These are phyloP conservation scores for Nezara viridula DNA, from an alignment of 2,888 invertebrate genomes.

Conservation along the genomic window DNA sequence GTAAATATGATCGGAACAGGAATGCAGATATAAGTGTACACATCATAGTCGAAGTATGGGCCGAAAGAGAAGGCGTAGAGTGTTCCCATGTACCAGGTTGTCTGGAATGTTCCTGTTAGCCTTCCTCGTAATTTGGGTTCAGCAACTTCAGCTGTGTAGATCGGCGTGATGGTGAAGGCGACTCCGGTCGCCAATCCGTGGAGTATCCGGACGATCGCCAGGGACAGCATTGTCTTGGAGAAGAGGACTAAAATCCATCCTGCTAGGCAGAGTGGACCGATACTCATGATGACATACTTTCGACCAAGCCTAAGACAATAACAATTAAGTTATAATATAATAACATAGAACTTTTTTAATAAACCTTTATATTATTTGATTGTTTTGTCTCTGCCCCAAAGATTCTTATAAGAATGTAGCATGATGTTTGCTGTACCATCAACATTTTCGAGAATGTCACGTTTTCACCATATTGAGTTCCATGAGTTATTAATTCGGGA, in stretches of 20 bases:
- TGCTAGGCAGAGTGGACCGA: slow-evolving; percentile 64
- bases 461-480: too few relatives aligned
- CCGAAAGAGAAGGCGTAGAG: slow-evolving; percentile 64
- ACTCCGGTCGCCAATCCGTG: slow-evolving; percentile 66
- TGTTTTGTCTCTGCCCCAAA: too few relatives aligned
- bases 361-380: too few relatives aligned
- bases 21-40: slow-evolving; percentile 65
- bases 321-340: not conserved
- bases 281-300: slow-evolving; percentile 64
- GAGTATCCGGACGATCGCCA: slow-evolving; percentile 64
- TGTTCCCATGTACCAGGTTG: slow-evolving; percentile 65
- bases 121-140: slow-evolving; percentile 66
- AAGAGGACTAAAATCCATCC: slow-evolving; percentile 65
- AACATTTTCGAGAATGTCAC: too few relatives aligned
- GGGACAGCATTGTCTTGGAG: slow-evolving; percentile 62
- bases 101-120: slow-evolving; percentile 66
- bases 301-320: slow-evolving; percentile 63
- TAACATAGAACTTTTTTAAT: too few relatives aligned
- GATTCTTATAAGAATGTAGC: too few relatives aligned
- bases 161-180: slow-evolving; percentile 65
- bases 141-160: slow-evolving; percentile 66
- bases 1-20: slow-evolving; percentile 57
- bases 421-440: too few relatives aligned
- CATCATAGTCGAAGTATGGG: slow-evolving; percentile 68
- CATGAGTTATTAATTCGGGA: too few relatives aligned